Conservation (phyloP, 2,797 vertebrate species). For the Melanotaenia trifasciata region DNA sequence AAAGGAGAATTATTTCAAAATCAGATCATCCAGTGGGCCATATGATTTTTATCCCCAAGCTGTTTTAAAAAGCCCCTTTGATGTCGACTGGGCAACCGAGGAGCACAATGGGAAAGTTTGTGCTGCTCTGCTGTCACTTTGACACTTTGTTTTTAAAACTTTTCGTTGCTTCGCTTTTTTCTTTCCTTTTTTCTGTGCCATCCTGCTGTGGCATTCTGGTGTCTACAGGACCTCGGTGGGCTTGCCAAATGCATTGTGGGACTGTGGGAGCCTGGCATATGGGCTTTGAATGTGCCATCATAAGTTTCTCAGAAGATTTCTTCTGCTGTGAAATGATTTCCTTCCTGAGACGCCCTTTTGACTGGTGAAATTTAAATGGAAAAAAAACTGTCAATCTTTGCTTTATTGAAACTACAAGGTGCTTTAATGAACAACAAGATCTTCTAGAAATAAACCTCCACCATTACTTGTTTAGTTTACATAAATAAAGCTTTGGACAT, state of each 20-base stretch:
- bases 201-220: conserved; percentile 62
- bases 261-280: conserved; percentile 42
- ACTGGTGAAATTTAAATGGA: not conserved
- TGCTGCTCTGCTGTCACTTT: conserved; percentile 55
- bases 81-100: conserved; percentile 38
- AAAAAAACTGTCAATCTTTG: not conserved
- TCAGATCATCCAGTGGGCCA: conserved; percentile 55
- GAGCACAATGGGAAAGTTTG: conserved; percentile 58
- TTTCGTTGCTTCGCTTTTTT: conserved; percentile 28
- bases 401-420: not conserved
- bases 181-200: conserved; percentile 15
- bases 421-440: not conserved
- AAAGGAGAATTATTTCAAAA: conserved; percentile 68
- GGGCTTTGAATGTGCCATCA: conserved; percentile 21
- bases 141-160: conserved; percentile 47
- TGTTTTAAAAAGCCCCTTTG: conserved; percentile 59
- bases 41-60: conserved; percentile 57
- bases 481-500: no score
- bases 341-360: not conserved
- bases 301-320: not conserved
- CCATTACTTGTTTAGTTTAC: no score
- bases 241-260: conserved; percentile 45
- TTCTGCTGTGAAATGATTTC: not conserved
- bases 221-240: conserved; percentile 34
- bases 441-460: not conserved